Conservation (phyloP, 2,797 vertebrate species). For the Hippocampus kuda region DNA sequence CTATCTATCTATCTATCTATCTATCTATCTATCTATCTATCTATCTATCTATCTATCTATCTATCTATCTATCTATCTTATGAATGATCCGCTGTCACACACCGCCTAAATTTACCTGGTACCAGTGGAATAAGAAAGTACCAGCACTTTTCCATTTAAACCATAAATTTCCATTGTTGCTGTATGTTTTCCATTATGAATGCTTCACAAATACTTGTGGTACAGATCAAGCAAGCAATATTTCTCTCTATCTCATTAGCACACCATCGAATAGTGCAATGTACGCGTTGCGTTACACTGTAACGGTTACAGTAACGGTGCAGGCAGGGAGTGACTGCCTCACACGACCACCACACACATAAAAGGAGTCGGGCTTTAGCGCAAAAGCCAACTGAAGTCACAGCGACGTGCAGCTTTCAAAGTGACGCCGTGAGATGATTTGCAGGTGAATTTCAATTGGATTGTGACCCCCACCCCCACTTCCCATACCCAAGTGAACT, state of each 20-base stretch:
- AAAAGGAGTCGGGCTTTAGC: not conserved
- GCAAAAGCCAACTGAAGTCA: not conserved
- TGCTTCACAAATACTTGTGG: not conserved
- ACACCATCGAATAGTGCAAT: constrained; percentile 27
- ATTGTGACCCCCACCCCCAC: no score
- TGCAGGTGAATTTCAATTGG: not conserved
- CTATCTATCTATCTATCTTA: no score
- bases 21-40: no score
- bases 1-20: no score
- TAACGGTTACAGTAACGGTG: not conserved
- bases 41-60: no score
- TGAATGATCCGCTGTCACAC: no score
- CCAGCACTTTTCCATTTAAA: no score
- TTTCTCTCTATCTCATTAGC: not conserved
- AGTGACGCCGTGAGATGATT: constrained; percentile 13
- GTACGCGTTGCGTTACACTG: not conserved
- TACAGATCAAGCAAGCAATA: no score
- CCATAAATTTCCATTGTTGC: not conserved
- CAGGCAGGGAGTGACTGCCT: not conserved
- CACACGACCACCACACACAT: not conserved
- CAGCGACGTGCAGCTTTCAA: not conserved
- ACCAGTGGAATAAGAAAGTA: no score
- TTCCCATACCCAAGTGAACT: no score
- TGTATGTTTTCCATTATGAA: not conserved
- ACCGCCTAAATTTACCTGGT: no score